Evolutionary conservation across 64 coral and sea anemone genomes (phyloP), one percentile per base, ranked within the genome.

Genomic region (Astreopora myriophthalma): DNA sequence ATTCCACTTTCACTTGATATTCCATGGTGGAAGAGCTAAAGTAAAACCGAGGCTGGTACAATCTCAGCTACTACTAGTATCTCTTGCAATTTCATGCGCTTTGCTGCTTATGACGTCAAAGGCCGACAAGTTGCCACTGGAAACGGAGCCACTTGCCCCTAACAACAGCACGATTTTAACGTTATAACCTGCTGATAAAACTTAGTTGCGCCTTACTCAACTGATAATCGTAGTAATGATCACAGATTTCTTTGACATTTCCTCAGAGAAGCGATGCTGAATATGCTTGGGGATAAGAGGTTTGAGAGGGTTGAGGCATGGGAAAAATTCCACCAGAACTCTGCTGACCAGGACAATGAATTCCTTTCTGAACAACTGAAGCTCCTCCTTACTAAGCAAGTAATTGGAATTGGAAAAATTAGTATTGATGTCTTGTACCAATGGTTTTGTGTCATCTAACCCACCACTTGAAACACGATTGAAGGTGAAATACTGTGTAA

Each of bases 381-480:
- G 67, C 27, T 71, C 67, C 8, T 33, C 67, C 0, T 32, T 71
- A 71, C 67, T 33, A 71, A 22, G 67, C 67, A 71, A 32, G 67
- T 71, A 71, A 71, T 32, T 71, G 67, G 67, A 71, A 71, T 71
- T 71, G 0, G 3, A 1, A 33, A 71, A 71, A 32, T 22, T 66
- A 26, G 11, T 33, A 13, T 31, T 70, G 27, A 44, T 1, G 40
- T 44, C 40, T 44, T 69, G 27, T 25, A 84, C 78, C 67, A 73
- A 19, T 17, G 89, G 66, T 46, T 69, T 81, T 36, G 75, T 34
- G 33, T 81, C 88, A 81, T 82, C 75, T n/a, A 91, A 36, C 48
- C 46, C 31, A 58, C 19, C 32, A 25, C 74, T 69, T 76, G 88
- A 61, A 55, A 90, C 88, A 33, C 87, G 77, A 58, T 84, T 48